Evolutionary conservation across 2,888 invertebrate species (phyloP).

Genomic region (Nudaria mundana): DNA sequence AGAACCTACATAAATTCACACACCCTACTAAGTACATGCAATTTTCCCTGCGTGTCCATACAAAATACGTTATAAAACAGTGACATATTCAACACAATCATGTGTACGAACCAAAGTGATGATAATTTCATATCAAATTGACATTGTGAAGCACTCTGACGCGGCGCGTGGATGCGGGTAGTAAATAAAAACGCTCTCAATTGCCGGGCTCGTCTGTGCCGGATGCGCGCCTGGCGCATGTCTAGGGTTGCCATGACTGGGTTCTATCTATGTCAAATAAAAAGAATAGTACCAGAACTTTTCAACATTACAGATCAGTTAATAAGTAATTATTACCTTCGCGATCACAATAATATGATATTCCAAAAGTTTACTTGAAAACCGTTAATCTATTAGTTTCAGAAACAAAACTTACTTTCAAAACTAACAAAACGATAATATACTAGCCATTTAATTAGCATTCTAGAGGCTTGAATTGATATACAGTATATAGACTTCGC

Average conservation of each 20-base stretch:
- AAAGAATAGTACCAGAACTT: not conserved
- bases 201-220: slow-evolving; percentile 37
- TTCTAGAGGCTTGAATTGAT: no score
- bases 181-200: slow-evolving; percentile 35
- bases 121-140: slow-evolving; percentile 32
- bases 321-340: no score
- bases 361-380: no score
- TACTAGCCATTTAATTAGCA: no score
- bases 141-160: slow-evolving; percentile 33
- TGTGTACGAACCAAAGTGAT: no score
- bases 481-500: no score
- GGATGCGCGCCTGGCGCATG: slow-evolving; percentile 24
- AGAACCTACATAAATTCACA: no score
- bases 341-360: no score
- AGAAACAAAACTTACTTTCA: no score
- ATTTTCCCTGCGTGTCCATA: not conserved
- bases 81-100: not conserved
- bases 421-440: no score
- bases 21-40: no score
- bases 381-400: no score
- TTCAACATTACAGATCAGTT: not conserved
- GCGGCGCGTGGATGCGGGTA: slow-evolving; percentile 22
- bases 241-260: slow-evolving; percentile 9
- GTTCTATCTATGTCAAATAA: not conserved
- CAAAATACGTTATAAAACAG: not conserved